A percentile compares a stretch with the other conserved stretches of the same genome.
phyloP scores from a whole-genome alignment of 2,797 vertebrate genomes.

The Chelonia mydas region DNA sequence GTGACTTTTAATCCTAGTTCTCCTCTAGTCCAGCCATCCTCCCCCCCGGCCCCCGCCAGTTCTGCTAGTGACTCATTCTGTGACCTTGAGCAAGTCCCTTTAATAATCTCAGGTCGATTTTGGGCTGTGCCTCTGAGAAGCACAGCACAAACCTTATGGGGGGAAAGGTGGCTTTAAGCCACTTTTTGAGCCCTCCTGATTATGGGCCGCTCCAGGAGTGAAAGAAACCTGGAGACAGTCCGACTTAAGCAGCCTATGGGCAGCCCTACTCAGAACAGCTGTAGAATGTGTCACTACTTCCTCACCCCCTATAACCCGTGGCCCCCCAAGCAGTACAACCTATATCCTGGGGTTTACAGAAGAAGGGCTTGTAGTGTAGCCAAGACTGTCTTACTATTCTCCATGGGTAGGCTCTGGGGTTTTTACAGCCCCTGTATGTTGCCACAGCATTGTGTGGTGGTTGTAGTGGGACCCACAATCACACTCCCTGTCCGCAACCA shows the following conservation, averaged over 20 bases:
- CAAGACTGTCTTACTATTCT: not conserved
- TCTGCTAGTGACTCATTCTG: not conserved
- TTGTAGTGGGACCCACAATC: not conserved
- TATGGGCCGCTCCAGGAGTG: not conserved
- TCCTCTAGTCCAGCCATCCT: not conserved
- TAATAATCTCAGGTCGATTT: not conserved
- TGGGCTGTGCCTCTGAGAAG: not conserved
- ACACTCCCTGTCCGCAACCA: not conserved
- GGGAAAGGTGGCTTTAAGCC: not conserved
- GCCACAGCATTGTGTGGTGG: fast-evolving
- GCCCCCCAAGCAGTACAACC: not conserved
- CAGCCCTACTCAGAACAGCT: not conserved
- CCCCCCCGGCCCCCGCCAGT: not conserved
- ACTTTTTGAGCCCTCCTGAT: not conserved
- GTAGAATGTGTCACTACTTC: fast-evolving
- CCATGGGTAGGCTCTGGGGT: not conserved
- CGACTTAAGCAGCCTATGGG: not conserved
- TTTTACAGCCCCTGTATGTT: not conserved
- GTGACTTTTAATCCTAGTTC: slow-evolving; percentile 56
- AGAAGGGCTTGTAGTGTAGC: not conserved
- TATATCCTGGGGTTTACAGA: not conserved
- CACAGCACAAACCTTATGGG: not conserved
- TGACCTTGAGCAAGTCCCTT: slow-evolving; percentile 14
- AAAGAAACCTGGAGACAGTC: too few species aligned
- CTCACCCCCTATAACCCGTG: not conserved